A percentile compares a stretch with the other conserved stretches of the same genome.
Evolutionary conservation across 2,113 vertebrate genomes (phyloP).

Genomic region (Pontoporia blainvillei): DNA sequence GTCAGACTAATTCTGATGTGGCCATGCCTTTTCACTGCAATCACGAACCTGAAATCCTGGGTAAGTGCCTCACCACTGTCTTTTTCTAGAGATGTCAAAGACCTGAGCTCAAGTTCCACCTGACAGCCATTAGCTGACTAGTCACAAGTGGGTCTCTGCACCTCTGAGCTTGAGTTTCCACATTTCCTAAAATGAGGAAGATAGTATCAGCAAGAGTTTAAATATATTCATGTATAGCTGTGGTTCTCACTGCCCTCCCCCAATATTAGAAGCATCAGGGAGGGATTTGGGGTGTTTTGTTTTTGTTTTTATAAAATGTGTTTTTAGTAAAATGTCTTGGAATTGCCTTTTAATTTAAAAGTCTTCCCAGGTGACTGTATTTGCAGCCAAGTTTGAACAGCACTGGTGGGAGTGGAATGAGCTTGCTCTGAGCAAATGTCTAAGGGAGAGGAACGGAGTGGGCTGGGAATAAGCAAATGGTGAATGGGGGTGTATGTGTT

Average conservation of each 20-base stretch:
- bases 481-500: accelerated
- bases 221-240: not conserved
- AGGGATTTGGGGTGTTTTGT: not conserved
- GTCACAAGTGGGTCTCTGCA: not conserved
- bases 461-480: not conserved
- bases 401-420: not conserved
- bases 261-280: not conserved
- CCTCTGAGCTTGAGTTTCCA: not conserved
- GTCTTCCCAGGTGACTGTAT: not conserved
- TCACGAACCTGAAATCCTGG: not conserved
- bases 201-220: not conserved
- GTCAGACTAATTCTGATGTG: not conserved
- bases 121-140: not conserved
- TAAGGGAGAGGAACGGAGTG: accelerated
- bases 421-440: not conserved
- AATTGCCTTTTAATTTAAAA: not conserved
- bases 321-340: not conserved
- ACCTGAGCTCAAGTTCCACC: not conserved
- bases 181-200: not conserved
- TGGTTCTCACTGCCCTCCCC: not conserved
- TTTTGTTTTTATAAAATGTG: not conserved
- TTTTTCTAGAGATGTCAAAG: not conserved
- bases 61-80: not conserved
- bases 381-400: not conserved
- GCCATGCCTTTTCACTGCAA: not conserved